Base-by-base conservation (phyloP, 2,113 vertebrate genomes). In the Ornithorhynchus anatinus region DNA sequence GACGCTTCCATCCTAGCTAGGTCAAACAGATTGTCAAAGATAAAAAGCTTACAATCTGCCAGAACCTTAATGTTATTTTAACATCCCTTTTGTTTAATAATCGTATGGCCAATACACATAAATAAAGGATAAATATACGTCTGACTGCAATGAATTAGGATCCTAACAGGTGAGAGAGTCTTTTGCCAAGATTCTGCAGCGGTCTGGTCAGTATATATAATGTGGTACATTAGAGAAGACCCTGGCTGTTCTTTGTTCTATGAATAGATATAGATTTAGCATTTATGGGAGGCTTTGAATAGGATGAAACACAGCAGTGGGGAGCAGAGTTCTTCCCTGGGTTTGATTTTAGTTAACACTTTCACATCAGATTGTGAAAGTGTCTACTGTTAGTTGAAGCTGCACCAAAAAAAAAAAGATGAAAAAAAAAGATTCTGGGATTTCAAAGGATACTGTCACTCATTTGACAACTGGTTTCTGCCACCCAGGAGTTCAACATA, bases 131-230 rank as follows among this genome's bases (percentile, higher is more conserved):
- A 82, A 88, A 82, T 90, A 82, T 82, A 76, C 6, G 54, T 72
- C 84, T 89, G 78, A 60, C 79, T 90, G 78, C 75, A 85, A 84
- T 87, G 86, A 92, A 88, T 89, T 90, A 68, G 76, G 81, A 86
- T 87, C 62, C 33, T 81, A 89, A 74, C 79, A 91, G 81, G 77
- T 92, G 75, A 79, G 52, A 53, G 67, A 84, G 79, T 71, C 53
- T 23, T n/a, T 84, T 91, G 86, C 89, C 88, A 91, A 89, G 76
- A 74, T 43, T 71, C 62, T 61, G 50, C 52, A 88, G 61, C 0
- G 15, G 82, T 44, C 69, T 77, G 89, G 87, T 90, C 89, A 89
- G 72, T 80, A 39, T 35, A 50, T 75, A 80, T 65, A 85, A 86
- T 84, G 64, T 48, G 32, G 36, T 87, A 29, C 72, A 77, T 89